Conservation (phyloP, 2,888 invertebrate genomes). For the Linyphia triangularis region DNA sequence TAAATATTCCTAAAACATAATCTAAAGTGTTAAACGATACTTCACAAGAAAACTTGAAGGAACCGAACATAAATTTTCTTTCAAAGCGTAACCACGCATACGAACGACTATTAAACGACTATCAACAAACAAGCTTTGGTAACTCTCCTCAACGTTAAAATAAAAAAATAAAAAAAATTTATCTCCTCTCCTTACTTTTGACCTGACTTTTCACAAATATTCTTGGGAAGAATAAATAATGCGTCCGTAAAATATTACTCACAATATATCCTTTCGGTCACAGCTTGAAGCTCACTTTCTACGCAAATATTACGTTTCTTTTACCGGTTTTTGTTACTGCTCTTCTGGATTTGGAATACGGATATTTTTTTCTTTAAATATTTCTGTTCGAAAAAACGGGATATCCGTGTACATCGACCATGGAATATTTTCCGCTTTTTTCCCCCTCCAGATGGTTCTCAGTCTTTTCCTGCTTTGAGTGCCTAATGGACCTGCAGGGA, state of each 20-base stretch:
- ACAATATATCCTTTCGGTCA: slow-evolving; percentile 41
- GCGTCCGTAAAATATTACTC: slow-evolving; percentile 27
- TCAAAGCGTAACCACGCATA: background rate
- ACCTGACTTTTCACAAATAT: background rate
- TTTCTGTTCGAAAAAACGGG: slow-evolving; percentile 36
- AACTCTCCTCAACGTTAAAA: background rate
- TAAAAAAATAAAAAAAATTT: background rate
- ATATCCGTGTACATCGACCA: slow-evolving; percentile 35
- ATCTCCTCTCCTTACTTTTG: background rate
- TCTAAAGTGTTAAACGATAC: too few species aligned
- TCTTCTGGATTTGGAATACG: background rate
- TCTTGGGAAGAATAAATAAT: background rate
- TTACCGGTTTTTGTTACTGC: background rate
- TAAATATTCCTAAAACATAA: too few species aligned
- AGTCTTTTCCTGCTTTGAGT: slow-evolving; percentile 29
- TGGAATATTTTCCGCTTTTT: slow-evolving; percentile 40
- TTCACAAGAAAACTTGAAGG: too few species aligned
- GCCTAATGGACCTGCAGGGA: slow-evolving; percentile 46
- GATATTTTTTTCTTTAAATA: background rate
- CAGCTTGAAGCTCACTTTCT: slow-evolving; percentile 52
- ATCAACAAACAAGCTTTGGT: background rate
- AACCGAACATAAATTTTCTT: background rate
- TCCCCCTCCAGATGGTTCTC: slow-evolving; percentile 41
- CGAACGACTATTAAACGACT: background rate
- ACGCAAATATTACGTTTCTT: slow-evolving; percentile 30